These are phyloP conservation scores for Morpho deidamia DNA, from an alignment of 2,888 invertebrate genomes.

Conservation along the genomic window DNA sequence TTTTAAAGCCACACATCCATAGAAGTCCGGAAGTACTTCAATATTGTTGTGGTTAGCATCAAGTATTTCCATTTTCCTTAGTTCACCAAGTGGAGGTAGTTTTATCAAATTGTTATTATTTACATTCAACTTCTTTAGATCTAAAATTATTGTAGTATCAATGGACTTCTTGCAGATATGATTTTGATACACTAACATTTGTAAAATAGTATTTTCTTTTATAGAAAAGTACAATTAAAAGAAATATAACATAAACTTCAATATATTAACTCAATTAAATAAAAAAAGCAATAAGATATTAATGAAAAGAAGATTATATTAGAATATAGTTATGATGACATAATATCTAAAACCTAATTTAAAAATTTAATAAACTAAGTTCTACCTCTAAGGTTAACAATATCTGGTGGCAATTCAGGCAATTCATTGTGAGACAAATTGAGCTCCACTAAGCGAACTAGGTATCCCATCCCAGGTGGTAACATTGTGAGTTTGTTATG, in stretches of 20 bases:
- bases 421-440: slow-evolving; percentile 87
- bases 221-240: no score
- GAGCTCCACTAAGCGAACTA: slow-evolving; percentile 86
- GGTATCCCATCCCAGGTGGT: slow-evolving; percentile 90
- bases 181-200: no score
- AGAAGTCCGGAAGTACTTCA: slow-evolving; percentile 84
- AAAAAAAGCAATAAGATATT: background rate
- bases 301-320: no score
- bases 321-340: no score
- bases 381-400: slow-evolving; percentile 89
- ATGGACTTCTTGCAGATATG: no score
- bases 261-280: background rate
- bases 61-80: slow-evolving; percentile 85
- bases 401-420: slow-evolving; percentile 86
- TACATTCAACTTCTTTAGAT: slow-evolving; percentile 84
- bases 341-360: no score
- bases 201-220: no score
- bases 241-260: no score
- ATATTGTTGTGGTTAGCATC: slow-evolving; percentile 92
- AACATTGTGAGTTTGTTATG: slow-evolving; percentile 85
- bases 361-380: no score
- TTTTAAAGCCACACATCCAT: slow-evolving; percentile 85
- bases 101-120: slow-evolving; percentile 83
- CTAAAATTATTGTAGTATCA: slow-evolving; percentile 43
- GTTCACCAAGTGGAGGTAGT: slow-evolving; percentile 84